Conservation (phyloP, 1,140 invertebrate species). For the Trachymyrmex cornetzi region DNA sequence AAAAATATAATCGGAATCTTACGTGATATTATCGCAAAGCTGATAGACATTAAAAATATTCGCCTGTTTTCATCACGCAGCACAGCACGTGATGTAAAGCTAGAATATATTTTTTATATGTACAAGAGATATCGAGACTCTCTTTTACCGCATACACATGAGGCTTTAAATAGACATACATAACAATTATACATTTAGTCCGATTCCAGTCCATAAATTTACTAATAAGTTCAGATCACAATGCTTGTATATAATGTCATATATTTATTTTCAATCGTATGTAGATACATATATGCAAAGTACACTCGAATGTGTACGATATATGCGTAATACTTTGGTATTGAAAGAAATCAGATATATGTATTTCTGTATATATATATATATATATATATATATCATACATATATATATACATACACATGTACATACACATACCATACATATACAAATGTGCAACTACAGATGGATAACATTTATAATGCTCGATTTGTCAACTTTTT, state of each 20-base stretch:
- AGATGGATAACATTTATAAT: not conserved
- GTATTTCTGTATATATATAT: not conserved
- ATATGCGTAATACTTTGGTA: conserved; percentile 27
- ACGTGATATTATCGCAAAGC: not conserved
- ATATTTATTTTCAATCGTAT: conserved; percentile 33
- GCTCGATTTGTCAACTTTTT: conserved; percentile 1
- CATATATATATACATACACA: not conserved
- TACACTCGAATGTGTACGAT: not conserved
- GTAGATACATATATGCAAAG: not conserved
- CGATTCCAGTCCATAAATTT: conserved; percentile 44
- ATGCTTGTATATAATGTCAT: conserved; percentile 23
- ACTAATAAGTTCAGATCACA: conserved; percentile 19
- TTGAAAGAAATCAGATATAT: conserved; percentile 8
- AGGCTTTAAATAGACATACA: conserved; percentile 46
- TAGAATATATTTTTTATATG: conserved; percentile 48
- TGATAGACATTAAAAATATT: not conserved
- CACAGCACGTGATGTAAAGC: not conserved
- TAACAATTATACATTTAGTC: conserved; percentile 35
- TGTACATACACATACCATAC: not conserved
- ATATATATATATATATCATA: not conserved
- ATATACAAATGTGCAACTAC: not conserved
- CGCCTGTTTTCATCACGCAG: not conserved
- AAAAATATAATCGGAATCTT: conserved; percentile 2
- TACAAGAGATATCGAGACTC: conserved; percentile 13
- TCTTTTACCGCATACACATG: conserved; percentile 5